Evolutionary conservation across 2,113 vertebrate species (phyloP).

Genomic region (Micromys minutus): DNA sequence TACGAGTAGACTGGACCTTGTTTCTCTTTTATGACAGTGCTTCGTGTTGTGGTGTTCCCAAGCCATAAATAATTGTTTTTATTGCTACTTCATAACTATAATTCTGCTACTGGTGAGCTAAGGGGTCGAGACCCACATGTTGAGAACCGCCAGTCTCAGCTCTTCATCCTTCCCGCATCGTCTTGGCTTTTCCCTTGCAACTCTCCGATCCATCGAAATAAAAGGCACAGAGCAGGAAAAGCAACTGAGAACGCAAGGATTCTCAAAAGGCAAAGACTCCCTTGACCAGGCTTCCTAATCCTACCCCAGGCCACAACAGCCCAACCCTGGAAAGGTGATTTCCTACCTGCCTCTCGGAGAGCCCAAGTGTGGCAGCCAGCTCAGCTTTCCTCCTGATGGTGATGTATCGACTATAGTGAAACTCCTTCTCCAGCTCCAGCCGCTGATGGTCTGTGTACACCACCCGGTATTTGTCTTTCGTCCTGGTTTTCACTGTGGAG

Average conservation of each 20-base stretch:
- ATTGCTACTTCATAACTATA: neutral
- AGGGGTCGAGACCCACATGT: neutral
- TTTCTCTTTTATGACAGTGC: neutral
- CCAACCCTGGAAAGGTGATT: neutral
- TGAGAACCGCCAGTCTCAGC: neutral
- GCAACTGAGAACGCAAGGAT: neutral
- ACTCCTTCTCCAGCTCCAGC: slow-evolving; percentile 90
- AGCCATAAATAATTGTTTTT: neutral
- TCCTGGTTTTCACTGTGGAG: slow-evolving; percentile 88
- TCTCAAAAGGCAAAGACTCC: neutral
- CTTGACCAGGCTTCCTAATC: no score
- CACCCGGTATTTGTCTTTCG: slow-evolving; percentile 91
- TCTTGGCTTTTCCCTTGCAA: neutral
- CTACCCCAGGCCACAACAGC: no score
- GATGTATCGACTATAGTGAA: slow-evolving; percentile 90
- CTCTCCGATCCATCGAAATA: neutral
- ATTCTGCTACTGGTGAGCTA: neutral
- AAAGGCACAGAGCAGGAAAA: neutral
- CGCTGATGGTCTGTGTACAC: slow-evolving; percentile 91
- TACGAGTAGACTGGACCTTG: neutral
- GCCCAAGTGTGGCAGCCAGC: slow-evolving; percentile 87
- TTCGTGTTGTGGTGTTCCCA: neutral
- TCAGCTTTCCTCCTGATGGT: slow-evolving; percentile 90
- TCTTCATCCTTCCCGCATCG: no score
- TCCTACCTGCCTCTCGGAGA: slow-evolving; percentile 90